Conservation (phyloP, 2,888 invertebrate genomes). For the Euplagia quadripunctaria region DNA sequence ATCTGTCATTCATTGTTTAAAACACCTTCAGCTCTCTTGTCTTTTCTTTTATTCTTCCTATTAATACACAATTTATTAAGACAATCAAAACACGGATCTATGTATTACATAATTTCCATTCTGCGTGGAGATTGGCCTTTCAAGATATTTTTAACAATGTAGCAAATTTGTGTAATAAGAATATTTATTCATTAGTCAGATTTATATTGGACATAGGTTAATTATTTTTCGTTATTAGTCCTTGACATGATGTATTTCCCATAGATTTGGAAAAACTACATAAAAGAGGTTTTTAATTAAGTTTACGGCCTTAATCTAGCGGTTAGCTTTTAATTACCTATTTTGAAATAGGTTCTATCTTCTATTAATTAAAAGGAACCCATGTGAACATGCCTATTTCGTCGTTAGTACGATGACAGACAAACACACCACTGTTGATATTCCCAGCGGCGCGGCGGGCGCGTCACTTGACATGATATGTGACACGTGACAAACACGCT, state of each 20-base stretch:
- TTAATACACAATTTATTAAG: too few species aligned
- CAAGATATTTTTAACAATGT: too few species aligned
- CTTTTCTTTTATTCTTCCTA: too few species aligned
- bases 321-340: not conserved
- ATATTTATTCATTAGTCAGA: not conserved
- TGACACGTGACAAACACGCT: conserved; percentile 34
- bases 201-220: not conserved
- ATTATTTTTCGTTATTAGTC: not conserved
- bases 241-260: not conserved
- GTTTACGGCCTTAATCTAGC: not conserved
- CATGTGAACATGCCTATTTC: conserved; percentile 7
- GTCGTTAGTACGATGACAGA: conserved; percentile 6
- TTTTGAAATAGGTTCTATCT: not conserved
- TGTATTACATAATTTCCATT: too few species aligned
- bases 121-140: too few species aligned
- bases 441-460: conserved; percentile 49
- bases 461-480: conserved; percentile 42
- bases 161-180: too few species aligned
- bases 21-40: too few species aligned
- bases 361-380: not conserved
- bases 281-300: not conserved
- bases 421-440: conserved; percentile 46
- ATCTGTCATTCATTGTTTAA: too few species aligned
- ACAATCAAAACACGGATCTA: too few species aligned
- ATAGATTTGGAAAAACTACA: not conserved